A percentile compares a stretch with the other conserved stretches of the same genome.
Evolutionary conservation across 1,140 invertebrate species (phyloP).

Genomic region (Penaeus indicus): DNA sequence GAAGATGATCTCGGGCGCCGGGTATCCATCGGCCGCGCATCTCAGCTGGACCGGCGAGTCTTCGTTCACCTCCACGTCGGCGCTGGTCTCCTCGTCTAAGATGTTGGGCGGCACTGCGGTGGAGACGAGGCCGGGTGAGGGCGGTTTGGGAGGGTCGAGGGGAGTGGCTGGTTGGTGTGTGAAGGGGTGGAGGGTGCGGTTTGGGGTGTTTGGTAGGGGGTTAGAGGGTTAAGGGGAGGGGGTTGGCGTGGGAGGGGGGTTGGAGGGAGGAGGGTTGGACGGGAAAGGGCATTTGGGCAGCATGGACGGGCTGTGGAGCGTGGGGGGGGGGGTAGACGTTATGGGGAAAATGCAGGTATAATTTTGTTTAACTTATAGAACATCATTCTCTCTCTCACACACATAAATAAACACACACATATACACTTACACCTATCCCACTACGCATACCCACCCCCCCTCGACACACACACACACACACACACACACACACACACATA

Average conservation of each 20-base stretch:
- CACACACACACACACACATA: neutral
- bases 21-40: constrained; percentile 61
- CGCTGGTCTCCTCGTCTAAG: constrained; percentile 63
- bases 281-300: neutral
- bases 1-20: constrained; percentile 58
- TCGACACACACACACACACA: neutral
- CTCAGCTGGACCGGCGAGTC: constrained; percentile 49
- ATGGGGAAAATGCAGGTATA: too few species aligned
- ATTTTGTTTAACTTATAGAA: too few species aligned
- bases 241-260: neutral
- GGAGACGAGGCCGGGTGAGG: neutral
- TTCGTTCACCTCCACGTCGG: constrained; percentile 64
- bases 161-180: too few species aligned
- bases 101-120: constrained; percentile 63
- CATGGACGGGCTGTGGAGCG: neutral
- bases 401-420: neutral
- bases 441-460: neutral
- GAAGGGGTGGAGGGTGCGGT: too few species aligned
- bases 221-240: too few species aligned
- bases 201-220: too few species aligned
- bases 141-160: neutral
- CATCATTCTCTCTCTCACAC: neutral
- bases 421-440: too few species aligned
- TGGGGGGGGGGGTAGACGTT: neutral
- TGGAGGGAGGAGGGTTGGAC: neutral